Percentiles rank a stretch among this genome's conserved stretches.
These are phyloP conservation scores for Pampus argenteus DNA, from an alignment of 2,797 vertebrate species.

Conservation along the genomic window DNA sequence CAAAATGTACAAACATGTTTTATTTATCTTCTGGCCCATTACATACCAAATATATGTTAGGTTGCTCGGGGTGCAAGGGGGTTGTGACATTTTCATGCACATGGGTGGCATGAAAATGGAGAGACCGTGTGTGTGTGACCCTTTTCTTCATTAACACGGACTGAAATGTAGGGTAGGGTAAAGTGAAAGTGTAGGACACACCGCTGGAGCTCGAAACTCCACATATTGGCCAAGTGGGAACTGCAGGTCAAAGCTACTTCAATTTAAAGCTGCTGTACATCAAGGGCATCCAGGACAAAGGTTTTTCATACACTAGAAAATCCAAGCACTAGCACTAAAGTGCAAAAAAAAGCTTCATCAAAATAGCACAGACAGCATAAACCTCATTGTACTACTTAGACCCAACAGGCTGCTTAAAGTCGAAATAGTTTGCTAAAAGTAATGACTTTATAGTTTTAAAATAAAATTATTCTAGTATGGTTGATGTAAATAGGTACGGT, in stretches of 20 bases:
- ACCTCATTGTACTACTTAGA: neutral
- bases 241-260: slow-evolving; percentile 36
- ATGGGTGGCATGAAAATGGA: slow-evolving; percentile 25
- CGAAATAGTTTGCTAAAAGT: neutral
- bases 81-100: slow-evolving; percentile 10
- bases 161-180: slow-evolving; percentile 6
- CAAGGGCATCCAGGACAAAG: slow-evolving; percentile 5
- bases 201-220: slow-evolving; percentile 14
- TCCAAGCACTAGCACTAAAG: neutral
- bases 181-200: slow-evolving; percentile 23
- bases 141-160: slow-evolving; percentile 20
- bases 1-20: slow-evolving; percentile 61
- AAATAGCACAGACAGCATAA: slow-evolving; percentile 1
- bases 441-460: no score
- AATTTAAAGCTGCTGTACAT: slow-evolving; percentile 26
- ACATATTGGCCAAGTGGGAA: slow-evolving; percentile 4
- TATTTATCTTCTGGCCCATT: slow-evolving; percentile 52
- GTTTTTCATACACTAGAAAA: slow-evolving; percentile 14
- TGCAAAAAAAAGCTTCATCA: neutral
- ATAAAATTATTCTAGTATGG: no score
- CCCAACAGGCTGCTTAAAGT: neutral
- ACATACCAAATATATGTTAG: slow-evolving; percentile 21
- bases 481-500: neutral
- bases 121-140: slow-evolving; percentile 34
- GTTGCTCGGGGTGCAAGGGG: slow-evolving; percentile 14